Conservation (phyloP, 1,140 invertebrate genomes). For the Nasonia vitripennis region DNA sequence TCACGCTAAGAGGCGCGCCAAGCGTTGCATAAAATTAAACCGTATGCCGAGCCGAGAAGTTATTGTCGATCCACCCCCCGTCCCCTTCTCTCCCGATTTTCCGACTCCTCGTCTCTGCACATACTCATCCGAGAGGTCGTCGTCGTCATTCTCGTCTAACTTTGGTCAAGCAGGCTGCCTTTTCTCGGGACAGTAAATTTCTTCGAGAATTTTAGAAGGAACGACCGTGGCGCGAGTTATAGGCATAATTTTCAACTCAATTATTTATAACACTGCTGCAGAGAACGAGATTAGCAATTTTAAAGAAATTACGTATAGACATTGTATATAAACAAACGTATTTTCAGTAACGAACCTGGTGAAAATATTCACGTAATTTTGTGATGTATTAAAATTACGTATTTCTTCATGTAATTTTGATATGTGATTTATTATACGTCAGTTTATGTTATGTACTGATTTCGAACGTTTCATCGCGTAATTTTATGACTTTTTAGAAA, state of each 20-base stretch:
- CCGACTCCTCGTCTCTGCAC: background rate
- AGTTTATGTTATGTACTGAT: no score
- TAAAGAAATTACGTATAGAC: no score
- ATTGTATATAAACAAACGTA: no score
- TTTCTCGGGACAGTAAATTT: background rate
- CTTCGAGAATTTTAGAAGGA: background rate
- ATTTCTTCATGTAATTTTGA: no score
- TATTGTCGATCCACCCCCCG: slow-evolving; percentile 60
- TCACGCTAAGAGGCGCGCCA: slow-evolving; percentile 74
- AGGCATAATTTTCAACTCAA: no score
- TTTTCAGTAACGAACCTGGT: no score
- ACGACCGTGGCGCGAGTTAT: background rate
- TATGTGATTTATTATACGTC: no score
- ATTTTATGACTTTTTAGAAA: no score
- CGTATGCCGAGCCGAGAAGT: slow-evolving; percentile 74
- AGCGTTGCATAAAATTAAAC: slow-evolving; percentile 76
- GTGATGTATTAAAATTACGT: no score
- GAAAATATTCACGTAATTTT: no score
- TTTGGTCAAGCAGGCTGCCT: background rate
- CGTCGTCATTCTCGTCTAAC: background rate
- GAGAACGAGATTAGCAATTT: no score
- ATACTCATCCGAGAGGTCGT: background rate
- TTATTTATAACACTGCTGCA: background rate
- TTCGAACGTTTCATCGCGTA: no score
- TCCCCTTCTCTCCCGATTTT: background rate